Conservation (phyloP, 2,888 invertebrate species). For the Philopedon plagiatum region DNA sequence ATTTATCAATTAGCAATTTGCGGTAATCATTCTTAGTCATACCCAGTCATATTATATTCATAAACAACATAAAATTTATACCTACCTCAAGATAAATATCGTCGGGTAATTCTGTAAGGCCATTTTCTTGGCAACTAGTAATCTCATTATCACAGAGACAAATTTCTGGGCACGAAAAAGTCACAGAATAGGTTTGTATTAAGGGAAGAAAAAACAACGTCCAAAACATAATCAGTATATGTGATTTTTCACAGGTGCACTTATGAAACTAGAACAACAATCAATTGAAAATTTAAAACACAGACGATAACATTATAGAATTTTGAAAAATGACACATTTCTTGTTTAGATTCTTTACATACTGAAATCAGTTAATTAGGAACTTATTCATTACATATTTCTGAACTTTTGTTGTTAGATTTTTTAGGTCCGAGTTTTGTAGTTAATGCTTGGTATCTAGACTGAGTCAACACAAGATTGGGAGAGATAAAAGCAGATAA, state of each 20-base stretch:
- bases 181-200: slow-evolving; percentile 18
- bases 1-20: background rate
- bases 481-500: slow-evolving; percentile 55
- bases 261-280: background rate
- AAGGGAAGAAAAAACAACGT: slow-evolving; percentile 28
- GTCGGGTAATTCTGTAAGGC: slow-evolving; percentile 52
- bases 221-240: slow-evolving; percentile 28
- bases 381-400: slow-evolving; percentile 19
- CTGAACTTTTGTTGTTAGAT: slow-evolving; percentile 1
- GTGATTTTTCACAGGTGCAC: slow-evolving; percentile 3
- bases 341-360: background rate
- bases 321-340: background rate
- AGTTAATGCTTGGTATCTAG: slow-evolving; percentile 50
- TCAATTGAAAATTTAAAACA: background rate
- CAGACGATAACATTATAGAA: background rate
- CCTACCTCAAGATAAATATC: slow-evolving; percentile 56
- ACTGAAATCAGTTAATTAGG: background rate
- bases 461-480: slow-evolving; percentile 57
- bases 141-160: slow-evolving; percentile 54
- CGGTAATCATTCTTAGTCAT: background rate
- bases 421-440: slow-evolving; percentile 13
- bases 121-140: slow-evolving; percentile 53
- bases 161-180: slow-evolving; percentile 49
- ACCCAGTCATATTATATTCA: background rate
- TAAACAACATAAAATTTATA: slow-evolving; percentile 18